Percentiles rank a stretch among this genome's conserved stretches.
Evolutionary conservation across 1,140 invertebrate genomes (phyloP).

Genomic region (Papilio helenus): DNA sequence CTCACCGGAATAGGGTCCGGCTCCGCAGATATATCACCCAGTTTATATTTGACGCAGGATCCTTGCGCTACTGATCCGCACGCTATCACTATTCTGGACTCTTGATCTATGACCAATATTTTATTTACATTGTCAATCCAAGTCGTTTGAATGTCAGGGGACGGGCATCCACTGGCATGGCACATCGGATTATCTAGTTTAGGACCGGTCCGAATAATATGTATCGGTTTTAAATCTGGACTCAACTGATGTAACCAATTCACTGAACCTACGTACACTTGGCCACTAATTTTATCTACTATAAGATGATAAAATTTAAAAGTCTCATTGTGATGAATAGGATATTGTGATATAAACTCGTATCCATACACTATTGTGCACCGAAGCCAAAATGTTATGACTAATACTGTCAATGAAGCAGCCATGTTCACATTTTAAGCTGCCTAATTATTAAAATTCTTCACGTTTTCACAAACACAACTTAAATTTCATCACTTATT

Average conservation of each 20-base stretch:
- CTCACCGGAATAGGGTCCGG: conserved; percentile 90
- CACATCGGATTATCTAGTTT: conserved; percentile 93
- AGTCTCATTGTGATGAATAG: conserved; percentile 76
- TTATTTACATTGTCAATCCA: conserved; percentile 95
- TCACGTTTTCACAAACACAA: conserved; percentile 65
- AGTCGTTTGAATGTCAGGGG: conserved; percentile 86
- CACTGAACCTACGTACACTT: conserved; percentile 90
- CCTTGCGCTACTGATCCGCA: conserved; percentile 95
- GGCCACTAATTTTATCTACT: conserved; percentile 84
- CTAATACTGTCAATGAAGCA: conserved; percentile 66
- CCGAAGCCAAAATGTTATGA: conserved; percentile 77
- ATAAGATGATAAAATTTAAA: conserved; percentile 83
- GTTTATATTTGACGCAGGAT: conserved; percentile 93
- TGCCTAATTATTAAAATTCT: conserved; percentile 53
- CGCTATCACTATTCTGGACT: conserved; percentile 90
- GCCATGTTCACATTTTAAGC: conserved; percentile 80
- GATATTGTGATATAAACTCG: conserved; percentile 79
- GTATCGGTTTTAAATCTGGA: conserved; percentile 87
- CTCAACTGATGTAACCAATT: conserved; percentile 93
- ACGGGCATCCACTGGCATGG: conserved; percentile 91
- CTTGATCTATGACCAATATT: conserved; percentile 93
- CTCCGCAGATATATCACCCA: conserved; percentile 90
- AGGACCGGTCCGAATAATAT: conserved; percentile 88
- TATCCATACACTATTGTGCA: conserved; percentile 75
- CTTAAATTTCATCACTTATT: conserved; percentile 63